phyloP scores from a whole-genome alignment of 2,888 invertebrate species.

The Cheilosia pagana region DNA sequence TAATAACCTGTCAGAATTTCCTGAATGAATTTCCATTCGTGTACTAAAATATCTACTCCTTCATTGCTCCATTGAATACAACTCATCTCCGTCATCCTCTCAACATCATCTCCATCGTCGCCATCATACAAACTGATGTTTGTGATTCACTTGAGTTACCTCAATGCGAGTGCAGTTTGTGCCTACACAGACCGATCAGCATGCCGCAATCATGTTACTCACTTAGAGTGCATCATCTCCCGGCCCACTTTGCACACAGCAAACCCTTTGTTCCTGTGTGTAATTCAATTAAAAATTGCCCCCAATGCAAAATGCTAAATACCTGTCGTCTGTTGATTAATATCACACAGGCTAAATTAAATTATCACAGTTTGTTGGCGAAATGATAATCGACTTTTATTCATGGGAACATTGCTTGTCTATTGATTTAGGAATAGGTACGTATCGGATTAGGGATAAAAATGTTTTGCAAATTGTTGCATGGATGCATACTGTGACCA shows the following conservation, averaged over 20 bases:
- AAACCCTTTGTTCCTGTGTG: slow-evolving; percentile 41
- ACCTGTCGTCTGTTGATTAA: slow-evolving; percentile 70
- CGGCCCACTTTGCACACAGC: not conserved
- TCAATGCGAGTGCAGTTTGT: slow-evolving; percentile 9
- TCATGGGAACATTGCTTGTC: slow-evolving; percentile 14
- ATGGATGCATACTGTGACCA: too few relatives aligned
- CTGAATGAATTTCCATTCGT: slow-evolving; percentile 24
- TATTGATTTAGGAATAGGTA: slow-evolving; percentile 30
- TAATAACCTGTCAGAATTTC: slow-evolving; percentile 56
- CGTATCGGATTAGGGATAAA: not conserved
- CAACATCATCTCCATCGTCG: slow-evolving; percentile 9
- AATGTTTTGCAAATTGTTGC: not conserved
- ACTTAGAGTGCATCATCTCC: slow-evolving; percentile 3
- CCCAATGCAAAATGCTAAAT: slow-evolving; percentile 52
- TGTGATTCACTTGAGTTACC: slow-evolving; percentile 60
- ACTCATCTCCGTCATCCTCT: slow-evolving; percentile 23
- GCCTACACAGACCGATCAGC: not conserved
- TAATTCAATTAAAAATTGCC: slow-evolving; percentile 62
- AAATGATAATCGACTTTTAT: slow-evolving; percentile 62
- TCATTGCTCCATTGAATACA: slow-evolving; percentile 15
- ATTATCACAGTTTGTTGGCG: slow-evolving; percentile 63
- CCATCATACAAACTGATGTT: slow-evolving; percentile 55
- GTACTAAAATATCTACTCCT: slow-evolving; percentile 18
- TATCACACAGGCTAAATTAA: slow-evolving; percentile 63
- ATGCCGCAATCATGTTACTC: slow-evolving; percentile 36